These are phyloP conservation scores for Graphium colonna DNA, from an alignment of 2,888 invertebrate species.

Conservation along the genomic window DNA sequence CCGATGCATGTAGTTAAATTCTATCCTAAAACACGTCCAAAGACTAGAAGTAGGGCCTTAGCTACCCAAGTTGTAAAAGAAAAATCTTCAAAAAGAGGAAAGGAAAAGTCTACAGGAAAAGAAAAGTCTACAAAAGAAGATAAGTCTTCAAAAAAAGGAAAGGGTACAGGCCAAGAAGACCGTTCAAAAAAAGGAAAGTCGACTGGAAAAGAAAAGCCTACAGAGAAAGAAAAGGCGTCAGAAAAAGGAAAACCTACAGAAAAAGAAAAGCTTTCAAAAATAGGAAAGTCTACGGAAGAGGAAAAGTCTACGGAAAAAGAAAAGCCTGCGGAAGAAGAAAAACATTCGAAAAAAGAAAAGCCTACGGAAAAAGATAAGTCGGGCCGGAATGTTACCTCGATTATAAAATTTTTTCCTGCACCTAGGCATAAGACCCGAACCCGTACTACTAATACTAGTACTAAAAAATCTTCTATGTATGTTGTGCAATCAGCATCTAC, in stretches of 20 bases:
- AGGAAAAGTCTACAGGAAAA: neutral
- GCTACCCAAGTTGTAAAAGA: neutral
- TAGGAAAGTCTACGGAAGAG: neutral
- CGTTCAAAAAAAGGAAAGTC: neutral
- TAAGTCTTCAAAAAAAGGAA: neutral
- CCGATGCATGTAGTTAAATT: slow-evolving; percentile 2
- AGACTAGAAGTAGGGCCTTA: neutral
- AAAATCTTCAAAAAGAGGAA: neutral
- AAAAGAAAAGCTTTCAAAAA: neutral
- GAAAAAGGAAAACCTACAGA: neutral
- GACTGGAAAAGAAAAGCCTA: neutral
- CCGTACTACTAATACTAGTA: neutral
- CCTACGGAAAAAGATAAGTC: neutral
- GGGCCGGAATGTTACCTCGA: no score
- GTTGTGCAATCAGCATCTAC: no score
- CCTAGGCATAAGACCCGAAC: neutral
- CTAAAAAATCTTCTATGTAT: no score
- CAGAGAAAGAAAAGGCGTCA: neutral
- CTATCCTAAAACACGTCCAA: slow-evolving; percentile 1
- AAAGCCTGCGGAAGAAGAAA: neutral
- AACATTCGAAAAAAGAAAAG: neutral
- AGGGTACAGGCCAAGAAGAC: neutral
- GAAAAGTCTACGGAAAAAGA: neutral
- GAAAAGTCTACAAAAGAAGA: neutral
- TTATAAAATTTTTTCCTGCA: neutral